Percentiles rank a stretch among this genome's conserved stretches.
Evolutionary conservation across 2,888 invertebrate genomes (phyloP).

Genomic region (Drosophila birchii): DNA sequence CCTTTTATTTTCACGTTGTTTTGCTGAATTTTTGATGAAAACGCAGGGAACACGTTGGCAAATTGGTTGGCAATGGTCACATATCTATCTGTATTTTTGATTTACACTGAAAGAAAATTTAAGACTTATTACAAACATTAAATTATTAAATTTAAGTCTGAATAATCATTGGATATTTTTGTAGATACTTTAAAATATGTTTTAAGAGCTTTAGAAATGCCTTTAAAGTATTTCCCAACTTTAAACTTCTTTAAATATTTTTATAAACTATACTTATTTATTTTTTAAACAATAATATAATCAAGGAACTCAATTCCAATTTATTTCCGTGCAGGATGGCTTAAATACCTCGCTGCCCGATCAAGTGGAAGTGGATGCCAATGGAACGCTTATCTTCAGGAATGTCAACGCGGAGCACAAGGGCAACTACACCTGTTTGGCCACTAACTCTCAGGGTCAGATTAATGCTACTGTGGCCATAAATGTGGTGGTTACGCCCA

Average conservation of each 20-base stretch:
- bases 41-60: constrained; percentile 53
- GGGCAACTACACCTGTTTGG: constrained; percentile 94
- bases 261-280: background rate
- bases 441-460: constrained; percentile 90
- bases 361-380: constrained; percentile 90
- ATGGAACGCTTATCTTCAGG: constrained; percentile 93
- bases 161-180: no score
- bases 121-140: background rate
- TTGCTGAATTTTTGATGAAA: constrained; percentile 68
- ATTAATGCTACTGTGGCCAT: constrained; percentile 93
- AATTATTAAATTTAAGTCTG: background rate
- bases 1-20: background rate
- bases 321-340: constrained; percentile 84
- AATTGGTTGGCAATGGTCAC: constrained; percentile 64
- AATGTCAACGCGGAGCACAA: constrained; percentile 91
- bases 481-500: constrained; percentile 94
- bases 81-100: constrained; percentile 17
- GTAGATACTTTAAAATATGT: background rate
- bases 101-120: constrained; percentile 8
- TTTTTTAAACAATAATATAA: background rate
- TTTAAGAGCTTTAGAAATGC: background rate
- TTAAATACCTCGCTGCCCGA: constrained; percentile 88
- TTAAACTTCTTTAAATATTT: background rate
- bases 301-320: background rate
- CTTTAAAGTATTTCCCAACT: background rate